These are phyloP conservation scores for Matsumyia berberina DNA, from an alignment of 2,888 invertebrate genomes.

Conservation along the genomic window DNA sequence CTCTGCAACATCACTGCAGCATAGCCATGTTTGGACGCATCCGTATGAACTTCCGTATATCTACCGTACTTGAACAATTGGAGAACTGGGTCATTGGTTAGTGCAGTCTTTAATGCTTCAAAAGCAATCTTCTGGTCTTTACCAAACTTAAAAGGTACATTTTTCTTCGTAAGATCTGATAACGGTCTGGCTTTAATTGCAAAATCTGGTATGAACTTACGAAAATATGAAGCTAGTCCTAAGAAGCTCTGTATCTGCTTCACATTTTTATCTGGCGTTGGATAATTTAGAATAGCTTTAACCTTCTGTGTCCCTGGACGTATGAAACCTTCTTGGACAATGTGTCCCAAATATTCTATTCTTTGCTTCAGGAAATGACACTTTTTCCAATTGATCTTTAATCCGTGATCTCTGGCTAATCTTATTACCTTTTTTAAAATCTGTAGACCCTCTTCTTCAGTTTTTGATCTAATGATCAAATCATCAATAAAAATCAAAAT, in stretches of 20 bases:
- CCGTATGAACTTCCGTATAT: constrained; percentile 59
- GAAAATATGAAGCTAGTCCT: constrained; percentile 27
- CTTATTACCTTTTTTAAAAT: constrained; percentile 13
- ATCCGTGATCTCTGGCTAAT: constrained; percentile 10
- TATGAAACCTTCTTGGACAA: constrained; percentile 17
- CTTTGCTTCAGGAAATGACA: constrained; percentile 17
- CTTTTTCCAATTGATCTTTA: constrained; percentile 31
- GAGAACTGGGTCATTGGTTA: constrained; percentile 27
- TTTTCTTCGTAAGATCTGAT: constrained; percentile 31
- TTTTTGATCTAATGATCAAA: constrained; percentile 26
- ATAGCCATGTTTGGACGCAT: constrained; percentile 55
- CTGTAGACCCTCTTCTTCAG: constrained; percentile 15
- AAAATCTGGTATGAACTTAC: constrained; percentile 72
- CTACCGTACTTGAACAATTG: constrained; percentile 42
- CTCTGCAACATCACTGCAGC: constrained; percentile 67
- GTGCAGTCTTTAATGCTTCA: too few relatives aligned
- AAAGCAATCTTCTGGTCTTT: too few relatives aligned
- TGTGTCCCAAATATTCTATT: constrained; percentile 48
- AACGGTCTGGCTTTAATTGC: constrained; percentile 79
- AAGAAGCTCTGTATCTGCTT: constrained; percentile 25
- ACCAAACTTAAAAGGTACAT: too few relatives aligned
- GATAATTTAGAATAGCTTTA: constrained; percentile 33
- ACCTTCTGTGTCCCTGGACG: constrained; percentile 31
- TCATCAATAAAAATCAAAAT: constrained; percentile 30
- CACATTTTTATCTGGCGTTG: constrained; percentile 30